Percentiles rank a stretch among this genome's conserved stretches.
Evolutionary conservation across 2,113 vertebrate genomes (phyloP).

Genomic region (Tenrec ecaudatus): DNA sequence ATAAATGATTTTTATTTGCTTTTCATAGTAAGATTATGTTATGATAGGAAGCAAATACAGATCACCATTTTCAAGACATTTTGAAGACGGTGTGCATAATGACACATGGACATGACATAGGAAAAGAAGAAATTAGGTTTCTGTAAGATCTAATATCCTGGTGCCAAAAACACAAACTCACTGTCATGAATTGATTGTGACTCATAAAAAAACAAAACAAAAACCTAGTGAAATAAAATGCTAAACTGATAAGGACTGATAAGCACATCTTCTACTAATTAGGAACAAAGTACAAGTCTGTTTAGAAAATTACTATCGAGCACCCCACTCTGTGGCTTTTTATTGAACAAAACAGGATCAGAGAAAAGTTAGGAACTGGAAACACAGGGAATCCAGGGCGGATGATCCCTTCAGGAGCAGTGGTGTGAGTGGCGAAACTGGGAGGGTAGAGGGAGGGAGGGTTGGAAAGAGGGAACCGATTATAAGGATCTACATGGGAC

Average conservation of each 20-base stretch:
- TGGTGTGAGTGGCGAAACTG: too few species aligned
- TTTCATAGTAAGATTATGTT: conserved; percentile 49
- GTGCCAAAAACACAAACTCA: too few species aligned
- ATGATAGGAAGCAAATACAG: neutral
- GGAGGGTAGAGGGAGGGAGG: too few species aligned
- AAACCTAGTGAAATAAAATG: conserved; percentile 10
- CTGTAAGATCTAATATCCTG: neutral
- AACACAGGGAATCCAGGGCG: too few species aligned
- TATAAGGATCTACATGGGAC: too few species aligned
- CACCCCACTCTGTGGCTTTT: neutral
- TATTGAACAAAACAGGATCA: neutral
- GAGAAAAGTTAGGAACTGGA: neutral
- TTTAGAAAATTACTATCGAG: neutral
- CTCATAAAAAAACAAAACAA: too few species aligned
- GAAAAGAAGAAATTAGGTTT: neutral
- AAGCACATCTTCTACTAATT: neutral
- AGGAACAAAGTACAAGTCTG: neutral
- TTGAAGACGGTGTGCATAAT: neutral
- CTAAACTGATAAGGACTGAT: neutral
- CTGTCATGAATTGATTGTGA: too few species aligned
- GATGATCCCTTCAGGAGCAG: too few species aligned
- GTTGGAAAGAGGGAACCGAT: too few species aligned
- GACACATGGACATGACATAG: neutral
- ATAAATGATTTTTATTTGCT: neutral
- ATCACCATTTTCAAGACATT: neutral